phyloP scores from a whole-genome alignment of 2,113 vertebrate genomes.

The Brachypodius melanocephalos region DNA sequence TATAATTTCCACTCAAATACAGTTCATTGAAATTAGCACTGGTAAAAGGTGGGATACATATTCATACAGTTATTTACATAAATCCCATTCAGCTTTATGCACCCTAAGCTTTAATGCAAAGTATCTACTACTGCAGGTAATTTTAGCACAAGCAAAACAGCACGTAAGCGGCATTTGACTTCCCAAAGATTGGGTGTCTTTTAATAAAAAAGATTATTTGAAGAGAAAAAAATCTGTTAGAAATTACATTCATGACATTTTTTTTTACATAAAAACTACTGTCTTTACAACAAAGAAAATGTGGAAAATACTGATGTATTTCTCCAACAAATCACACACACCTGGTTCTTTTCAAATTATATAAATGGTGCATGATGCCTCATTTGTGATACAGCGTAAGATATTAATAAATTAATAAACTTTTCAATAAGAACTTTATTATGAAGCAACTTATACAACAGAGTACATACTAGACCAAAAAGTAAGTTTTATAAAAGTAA shows the following conservation, averaged over 20 bases:
- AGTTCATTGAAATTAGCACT: conserved; percentile 31
- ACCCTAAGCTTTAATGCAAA: conserved; percentile 32
- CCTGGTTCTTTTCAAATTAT: not conserved
- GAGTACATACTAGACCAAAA: not conserved
- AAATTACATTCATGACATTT: not conserved
- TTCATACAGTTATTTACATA: conserved; percentile 57
- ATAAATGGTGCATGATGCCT: not conserved
- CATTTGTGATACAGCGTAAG: not conserved
- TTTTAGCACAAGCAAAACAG: conserved; percentile 33
- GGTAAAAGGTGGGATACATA: conserved; percentile 44
- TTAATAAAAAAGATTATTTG: not conserved
- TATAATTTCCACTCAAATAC: conserved; percentile 33
- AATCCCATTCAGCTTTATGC: conserved; percentile 56
- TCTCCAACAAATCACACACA: not conserved
- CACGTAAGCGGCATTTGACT: not conserved
- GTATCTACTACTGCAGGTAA: not conserved
- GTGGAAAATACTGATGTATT: not conserved
- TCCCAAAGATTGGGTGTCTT: not conserved
- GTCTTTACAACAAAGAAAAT: not conserved
- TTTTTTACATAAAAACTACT: not conserved
- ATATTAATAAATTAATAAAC: not conserved
- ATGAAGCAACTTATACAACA: not conserved
- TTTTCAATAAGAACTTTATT: not conserved
- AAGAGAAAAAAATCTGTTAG: not conserved
- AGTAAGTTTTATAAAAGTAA: not conserved